A percentile compares a stretch with the other conserved stretches of the same genome.
phyloP scores from a whole-genome alignment of 2,888 invertebrate genomes.

The Xanthostigma xanthostigma region DNA sequence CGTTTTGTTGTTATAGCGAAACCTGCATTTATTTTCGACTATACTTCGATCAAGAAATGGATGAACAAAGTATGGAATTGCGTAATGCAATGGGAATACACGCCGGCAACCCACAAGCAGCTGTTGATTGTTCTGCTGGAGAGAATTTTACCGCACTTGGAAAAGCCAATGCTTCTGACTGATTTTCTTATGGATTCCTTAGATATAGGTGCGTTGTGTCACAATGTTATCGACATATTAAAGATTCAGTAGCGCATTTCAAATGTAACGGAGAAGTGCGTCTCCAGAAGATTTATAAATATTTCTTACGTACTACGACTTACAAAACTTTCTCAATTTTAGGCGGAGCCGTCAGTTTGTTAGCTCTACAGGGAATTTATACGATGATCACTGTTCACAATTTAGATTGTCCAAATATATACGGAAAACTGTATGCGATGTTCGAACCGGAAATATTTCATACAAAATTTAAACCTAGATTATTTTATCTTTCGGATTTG shows the following conservation, averaged over 20 bases:
- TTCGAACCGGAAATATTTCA: constrained; percentile 83
- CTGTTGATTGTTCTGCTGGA: constrained; percentile 70
- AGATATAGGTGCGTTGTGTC: constrained; percentile 43
- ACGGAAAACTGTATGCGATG: constrained; percentile 87
- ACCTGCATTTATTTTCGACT: constrained; percentile 42
- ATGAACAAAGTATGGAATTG: constrained; percentile 64
- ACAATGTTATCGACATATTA: too few species aligned
- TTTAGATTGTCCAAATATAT: constrained; percentile 91
- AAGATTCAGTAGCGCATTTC: too few species aligned
- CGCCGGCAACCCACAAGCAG: constrained; percentile 53
- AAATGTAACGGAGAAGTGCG: too few species aligned
- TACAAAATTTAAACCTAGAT: constrained; percentile 74
- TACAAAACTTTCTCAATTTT: constrained; percentile 14
- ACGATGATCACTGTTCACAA: constrained; percentile 81
- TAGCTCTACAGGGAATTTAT: constrained; percentile 85
- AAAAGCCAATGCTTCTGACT: constrained; percentile 68
- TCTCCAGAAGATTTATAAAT: too few species aligned
- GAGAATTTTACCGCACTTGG: constrained; percentile 62
- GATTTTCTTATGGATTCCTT: constrained; percentile 87
- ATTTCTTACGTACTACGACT: constrained; percentile 1
- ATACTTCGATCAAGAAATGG: constrained; percentile 32
- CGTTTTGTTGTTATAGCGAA: constrained; percentile 9
- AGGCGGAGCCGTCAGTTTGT: constrained; percentile 77
- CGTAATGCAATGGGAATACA: constrained; percentile 56
- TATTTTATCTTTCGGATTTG: constrained; percentile 77